phyloP scores from a whole-genome alignment of 2,888 invertebrate genomes.

The Abrostola triplasia region DNA sequence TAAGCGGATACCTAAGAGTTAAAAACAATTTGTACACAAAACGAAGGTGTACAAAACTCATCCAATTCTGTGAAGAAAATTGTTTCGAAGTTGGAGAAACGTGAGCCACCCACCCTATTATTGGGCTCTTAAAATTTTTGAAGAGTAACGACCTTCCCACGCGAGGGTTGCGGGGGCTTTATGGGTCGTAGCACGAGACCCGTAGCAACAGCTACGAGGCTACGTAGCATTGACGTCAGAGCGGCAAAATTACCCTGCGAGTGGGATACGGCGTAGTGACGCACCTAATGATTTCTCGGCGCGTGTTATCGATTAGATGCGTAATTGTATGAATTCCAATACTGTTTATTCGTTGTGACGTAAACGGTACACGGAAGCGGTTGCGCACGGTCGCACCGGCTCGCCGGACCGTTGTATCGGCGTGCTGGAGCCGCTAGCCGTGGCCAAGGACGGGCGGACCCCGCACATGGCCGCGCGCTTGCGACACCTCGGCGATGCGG shows the following conservation, averaged over 20 bases:
- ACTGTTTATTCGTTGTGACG: constrained; percentile 63
- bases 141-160: constrained; percentile 64
- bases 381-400: constrained; percentile 75
- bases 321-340: constrained; percentile 56
- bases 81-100: constrained; percentile 60
- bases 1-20: constrained; percentile 47
- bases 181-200: constrained; percentile 67
- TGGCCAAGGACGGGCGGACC: constrained; percentile 77
- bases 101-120: constrained; percentile 58
- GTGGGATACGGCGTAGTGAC: constrained; percentile 57
- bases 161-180: constrained; percentile 56
- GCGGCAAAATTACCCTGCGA: constrained; percentile 61
- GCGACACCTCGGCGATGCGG: constrained; percentile 69
- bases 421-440: constrained; percentile 60
- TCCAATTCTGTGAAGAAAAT: constrained; percentile 53
- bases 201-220: constrained; percentile 62
- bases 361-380: constrained; percentile 77
- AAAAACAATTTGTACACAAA: constrained; percentile 53
- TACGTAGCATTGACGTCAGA: constrained; percentile 76
- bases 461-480: constrained; percentile 69
- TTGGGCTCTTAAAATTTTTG: constrained; percentile 61
- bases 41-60: constrained; percentile 57
- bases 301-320: constrained; percentile 64
- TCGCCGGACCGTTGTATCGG: constrained; percentile 60
- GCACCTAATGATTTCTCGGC: constrained; percentile 59